These are phyloP conservation scores for Thereva nobilitata DNA, from an alignment of 2,888 invertebrate species.

Conservation along the genomic window DNA sequence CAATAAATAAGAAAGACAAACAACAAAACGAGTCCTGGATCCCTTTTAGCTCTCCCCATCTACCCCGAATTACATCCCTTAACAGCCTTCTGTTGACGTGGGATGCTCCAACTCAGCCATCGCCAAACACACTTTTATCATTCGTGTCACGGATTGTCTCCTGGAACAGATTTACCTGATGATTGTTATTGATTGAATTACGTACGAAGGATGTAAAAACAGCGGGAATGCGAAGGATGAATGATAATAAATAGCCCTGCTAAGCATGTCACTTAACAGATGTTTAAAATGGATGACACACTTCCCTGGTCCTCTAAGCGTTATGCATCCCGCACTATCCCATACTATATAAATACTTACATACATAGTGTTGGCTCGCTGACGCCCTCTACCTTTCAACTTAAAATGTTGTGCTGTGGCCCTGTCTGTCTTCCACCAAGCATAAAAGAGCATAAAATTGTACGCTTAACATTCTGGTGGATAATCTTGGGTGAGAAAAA, in stretches of 20 bases:
- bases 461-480: conserved; percentile 20
- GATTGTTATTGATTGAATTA: conserved; percentile 43
- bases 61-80: no score
- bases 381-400: neutral
- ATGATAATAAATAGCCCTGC: conserved; percentile 40
- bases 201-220: conserved; percentile 37
- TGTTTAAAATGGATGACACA: conserved; percentile 40
- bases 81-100: no score
- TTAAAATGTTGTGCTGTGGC: conserved; percentile 12
- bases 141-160: conserved; percentile 40
- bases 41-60: no score
- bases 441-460: neutral
- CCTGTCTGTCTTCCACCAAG: neutral
- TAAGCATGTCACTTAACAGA: conserved; percentile 41
- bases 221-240: conserved; percentile 28
- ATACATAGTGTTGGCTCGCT: conserved; percentile 2
- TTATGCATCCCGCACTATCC: no score
- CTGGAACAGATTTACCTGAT: conserved; percentile 42
- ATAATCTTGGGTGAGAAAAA: conserved; percentile 12
- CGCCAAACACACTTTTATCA: conserved; percentile 11
- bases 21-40: no score
- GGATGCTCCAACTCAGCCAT: no score
- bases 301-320: conserved; percentile 1
- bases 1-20: no score
- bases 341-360: no score